These are phyloP conservation scores for Melitaea athalia DNA, from an alignment of 2,888 invertebrate genomes.

Conservation along the genomic window DNA sequence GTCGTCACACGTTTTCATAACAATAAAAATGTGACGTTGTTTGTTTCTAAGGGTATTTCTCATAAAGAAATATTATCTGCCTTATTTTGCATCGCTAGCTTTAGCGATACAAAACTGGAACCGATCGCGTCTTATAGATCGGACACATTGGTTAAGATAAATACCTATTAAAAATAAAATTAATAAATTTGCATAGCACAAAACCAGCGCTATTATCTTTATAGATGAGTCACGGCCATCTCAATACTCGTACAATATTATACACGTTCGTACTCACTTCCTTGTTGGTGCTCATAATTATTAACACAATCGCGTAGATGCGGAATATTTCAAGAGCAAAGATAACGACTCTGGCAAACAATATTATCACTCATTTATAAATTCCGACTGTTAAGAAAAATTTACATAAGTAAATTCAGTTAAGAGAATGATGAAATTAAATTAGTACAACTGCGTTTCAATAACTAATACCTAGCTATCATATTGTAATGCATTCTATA, in stretches of 20 bases:
- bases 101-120: neutral
- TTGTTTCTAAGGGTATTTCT: too few species aligned
- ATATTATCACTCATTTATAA: constrained; percentile 39
- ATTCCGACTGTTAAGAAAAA: neutral
- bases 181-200: constrained; percentile 6
- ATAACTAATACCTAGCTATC: neutral
- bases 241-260: constrained; percentile 12
- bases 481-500: neutral
- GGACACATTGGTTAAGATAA: neutral
- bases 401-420: neutral
- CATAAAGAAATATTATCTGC: too few species aligned
- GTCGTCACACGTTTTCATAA: too few species aligned
- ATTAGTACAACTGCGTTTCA: neutral
- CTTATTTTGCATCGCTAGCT: too few species aligned
- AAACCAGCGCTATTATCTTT: constrained; percentile 7
- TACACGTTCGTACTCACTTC: constrained; percentile 50
- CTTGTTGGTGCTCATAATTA: constrained; percentile 64
- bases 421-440: neutral
- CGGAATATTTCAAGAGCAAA: constrained; percentile 70
- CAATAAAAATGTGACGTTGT: too few species aligned
- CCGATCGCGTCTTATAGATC: too few species aligned
- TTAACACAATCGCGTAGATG: constrained; percentile 61
- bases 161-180: neutral
- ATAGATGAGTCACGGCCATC: constrained; percentile 8
- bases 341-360: constrained; percentile 64